Evolutionary conservation across 2,797 vertebrate genomes (phyloP).

Genomic region (Leontopithecus rosalia): DNA sequence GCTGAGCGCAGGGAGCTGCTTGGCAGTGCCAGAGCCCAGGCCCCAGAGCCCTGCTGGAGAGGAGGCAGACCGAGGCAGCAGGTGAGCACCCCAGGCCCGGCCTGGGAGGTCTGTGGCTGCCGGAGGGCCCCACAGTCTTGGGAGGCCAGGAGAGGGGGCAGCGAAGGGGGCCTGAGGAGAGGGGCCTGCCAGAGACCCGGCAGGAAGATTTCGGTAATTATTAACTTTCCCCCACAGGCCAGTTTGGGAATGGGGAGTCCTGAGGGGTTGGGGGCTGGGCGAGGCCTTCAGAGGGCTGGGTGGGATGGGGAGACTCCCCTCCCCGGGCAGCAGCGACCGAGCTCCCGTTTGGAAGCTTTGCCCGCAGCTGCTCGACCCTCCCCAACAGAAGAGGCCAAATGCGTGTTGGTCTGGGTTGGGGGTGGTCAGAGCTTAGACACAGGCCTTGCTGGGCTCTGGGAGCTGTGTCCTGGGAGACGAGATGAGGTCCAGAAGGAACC

Average conservation of each 20-base stretch:
- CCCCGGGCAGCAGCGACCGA: neutral
- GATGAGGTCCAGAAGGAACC: neutral
- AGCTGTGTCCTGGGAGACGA: neutral
- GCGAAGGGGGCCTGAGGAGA: neutral
- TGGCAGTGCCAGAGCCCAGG: constrained; percentile 63
- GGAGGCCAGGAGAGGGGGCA: constrained; percentile 13
- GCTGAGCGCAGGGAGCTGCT: constrained; percentile 48
- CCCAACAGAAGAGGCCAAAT: neutral
- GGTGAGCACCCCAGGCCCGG: constrained; percentile 51
- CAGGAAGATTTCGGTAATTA: neutral
- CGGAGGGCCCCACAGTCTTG: neutral
- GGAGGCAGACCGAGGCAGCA: constrained; percentile 43
- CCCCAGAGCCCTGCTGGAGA: constrained; percentile 58
- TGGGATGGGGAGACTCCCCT: neutral
- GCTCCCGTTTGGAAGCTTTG: neutral
- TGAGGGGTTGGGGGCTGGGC: neutral
- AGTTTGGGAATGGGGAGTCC: neutral
- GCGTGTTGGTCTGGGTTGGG: neutral
- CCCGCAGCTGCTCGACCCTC: neutral
- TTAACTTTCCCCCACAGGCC: constrained; percentile 41
- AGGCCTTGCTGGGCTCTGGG: neutral
- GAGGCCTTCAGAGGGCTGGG: neutral
- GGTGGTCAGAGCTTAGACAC: neutral
- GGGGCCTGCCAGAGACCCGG: neutral
- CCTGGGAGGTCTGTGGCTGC: neutral